A percentile compares a stretch with the other conserved stretches of the same genome.
These are phyloP conservation scores for Tenualosa thibaudeaui DNA, from an alignment of 2,797 vertebrate species.

Conservation along the genomic window DNA sequence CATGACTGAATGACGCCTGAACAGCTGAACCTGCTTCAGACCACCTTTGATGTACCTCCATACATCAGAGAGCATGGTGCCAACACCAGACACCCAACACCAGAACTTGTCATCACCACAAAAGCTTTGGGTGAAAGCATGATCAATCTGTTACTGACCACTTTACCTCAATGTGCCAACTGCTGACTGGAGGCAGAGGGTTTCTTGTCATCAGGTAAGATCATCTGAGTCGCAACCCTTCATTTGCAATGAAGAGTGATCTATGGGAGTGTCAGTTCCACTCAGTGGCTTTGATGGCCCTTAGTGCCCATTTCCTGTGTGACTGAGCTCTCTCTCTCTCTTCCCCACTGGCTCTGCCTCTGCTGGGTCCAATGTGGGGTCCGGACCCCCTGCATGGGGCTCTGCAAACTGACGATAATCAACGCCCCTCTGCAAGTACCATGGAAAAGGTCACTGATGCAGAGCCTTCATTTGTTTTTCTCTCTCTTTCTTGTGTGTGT, in stretches of 20 bases:
- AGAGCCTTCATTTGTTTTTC: neutral
- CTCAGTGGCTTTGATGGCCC: neutral
- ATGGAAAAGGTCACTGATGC: slow-evolving; percentile 14
- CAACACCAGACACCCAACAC: neutral
- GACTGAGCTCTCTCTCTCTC: neutral
- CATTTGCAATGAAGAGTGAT: neutral
- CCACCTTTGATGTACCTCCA: neutral
- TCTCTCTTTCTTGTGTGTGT: neutral
- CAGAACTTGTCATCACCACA: neutral
- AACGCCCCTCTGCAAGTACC: neutral
- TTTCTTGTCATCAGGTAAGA: neutral
- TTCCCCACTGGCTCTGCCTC: neutral
- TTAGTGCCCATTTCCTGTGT: neutral
- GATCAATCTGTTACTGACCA: neutral
- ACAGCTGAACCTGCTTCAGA: neutral
- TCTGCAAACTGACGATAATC: neutral
- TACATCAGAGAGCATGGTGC: neutral
- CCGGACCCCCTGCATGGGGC: neutral
- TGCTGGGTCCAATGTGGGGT: neutral
- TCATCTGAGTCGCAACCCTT: neutral
- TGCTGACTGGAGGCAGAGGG: neutral
- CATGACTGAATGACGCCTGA: neutral
- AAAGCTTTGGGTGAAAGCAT: neutral
- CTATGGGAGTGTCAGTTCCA: neutral
- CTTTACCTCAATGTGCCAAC: neutral